phyloP scores from a whole-genome alignment of 1,140 invertebrate genomes.

The Mercenaria mercenaria region DNA sequence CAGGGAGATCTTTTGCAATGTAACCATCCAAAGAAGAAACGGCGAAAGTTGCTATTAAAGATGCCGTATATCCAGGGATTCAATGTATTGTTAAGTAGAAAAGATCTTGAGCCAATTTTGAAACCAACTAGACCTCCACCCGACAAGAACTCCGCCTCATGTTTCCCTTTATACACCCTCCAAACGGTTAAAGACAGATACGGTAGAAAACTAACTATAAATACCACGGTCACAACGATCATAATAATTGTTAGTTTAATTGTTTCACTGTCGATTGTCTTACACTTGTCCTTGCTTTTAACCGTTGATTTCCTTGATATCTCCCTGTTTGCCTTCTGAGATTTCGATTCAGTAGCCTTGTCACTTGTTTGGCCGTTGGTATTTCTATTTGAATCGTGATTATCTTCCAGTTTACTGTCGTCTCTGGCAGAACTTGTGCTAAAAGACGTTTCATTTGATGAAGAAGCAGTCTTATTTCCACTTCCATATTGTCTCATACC shows the following conservation, averaged over 20 bases:
- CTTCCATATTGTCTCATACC: background rate
- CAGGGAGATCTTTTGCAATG: background rate
- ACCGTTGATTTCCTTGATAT: background rate
- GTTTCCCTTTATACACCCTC: conserved; percentile 37
- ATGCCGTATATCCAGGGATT: conserved; percentile 71
- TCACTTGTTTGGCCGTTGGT: background rate
- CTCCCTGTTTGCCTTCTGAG: background rate
- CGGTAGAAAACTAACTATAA: conserved; percentile 65
- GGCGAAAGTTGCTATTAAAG: conserved; percentile 64
- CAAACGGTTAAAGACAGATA: conserved; percentile 59
- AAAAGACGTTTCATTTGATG: background rate
- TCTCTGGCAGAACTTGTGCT: background rate
- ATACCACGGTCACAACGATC: conserved; percentile 52
- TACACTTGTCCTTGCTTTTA: background rate
- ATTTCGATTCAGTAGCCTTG: background rate
- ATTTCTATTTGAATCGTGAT: background rate
- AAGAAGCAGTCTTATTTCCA: background rate
- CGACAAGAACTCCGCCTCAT: conserved; percentile 52
- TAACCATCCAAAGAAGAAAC: conserved; percentile 36
- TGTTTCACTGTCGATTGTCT: conserved; percentile 39
- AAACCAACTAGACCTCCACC: conserved; percentile 49
- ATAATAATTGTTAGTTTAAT: conserved; percentile 62
- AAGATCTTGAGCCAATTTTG: conserved; percentile 61
- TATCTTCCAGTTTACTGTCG: too few relatives aligned
- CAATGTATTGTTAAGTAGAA: conserved; percentile 57